Percentiles rank a stretch among this genome's conserved stretches.
Conservation (phyloP, 2,888 invertebrate species). For the Eilema sororculum region DNA sequence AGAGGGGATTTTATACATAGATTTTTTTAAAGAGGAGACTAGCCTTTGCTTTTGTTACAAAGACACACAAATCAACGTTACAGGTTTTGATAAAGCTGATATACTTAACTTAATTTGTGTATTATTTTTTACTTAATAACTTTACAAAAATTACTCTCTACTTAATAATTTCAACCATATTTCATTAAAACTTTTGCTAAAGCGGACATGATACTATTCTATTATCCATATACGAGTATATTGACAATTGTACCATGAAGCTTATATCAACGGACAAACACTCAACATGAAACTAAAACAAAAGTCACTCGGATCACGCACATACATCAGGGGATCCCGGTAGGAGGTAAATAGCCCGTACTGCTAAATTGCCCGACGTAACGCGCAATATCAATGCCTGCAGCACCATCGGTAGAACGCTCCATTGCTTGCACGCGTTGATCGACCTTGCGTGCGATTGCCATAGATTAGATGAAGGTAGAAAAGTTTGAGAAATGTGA, state of each 20-base stretch:
- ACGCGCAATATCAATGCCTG: slow-evolving; percentile 78
- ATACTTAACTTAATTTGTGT: no score
- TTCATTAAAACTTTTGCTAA: slow-evolving; percentile 16
- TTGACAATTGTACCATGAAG: slow-evolving; percentile 51
- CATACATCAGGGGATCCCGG: slow-evolving; percentile 63
- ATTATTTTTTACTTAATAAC: no score
- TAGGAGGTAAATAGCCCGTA: slow-evolving; percentile 82
- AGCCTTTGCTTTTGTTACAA: no score
- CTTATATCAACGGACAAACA: slow-evolving; percentile 53
- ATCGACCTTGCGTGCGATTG: slow-evolving; percentile 47
- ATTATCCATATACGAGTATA: slow-evolving; percentile 48
- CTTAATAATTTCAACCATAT: neutral
- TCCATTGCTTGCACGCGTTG: slow-evolving; percentile 73
- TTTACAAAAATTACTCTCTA: no score
- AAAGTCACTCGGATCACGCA: slow-evolving; percentile 60
- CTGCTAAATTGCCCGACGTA: slow-evolving; percentile 82
- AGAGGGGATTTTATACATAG: no score
- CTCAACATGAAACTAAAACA: slow-evolving; percentile 60
- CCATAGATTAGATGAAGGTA: slow-evolving; percentile 52
- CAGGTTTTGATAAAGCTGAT: no score
- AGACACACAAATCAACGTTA: no score
- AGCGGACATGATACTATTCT: slow-evolving; percentile 44
- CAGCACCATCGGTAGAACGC: slow-evolving; percentile 73
- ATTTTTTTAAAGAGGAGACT: no score
- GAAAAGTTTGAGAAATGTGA: slow-evolving; percentile 8